These are phyloP conservation scores for Drosophila meridionalis DNA, from an alignment of 2,888 invertebrate species.

Conservation along the genomic window DNA sequence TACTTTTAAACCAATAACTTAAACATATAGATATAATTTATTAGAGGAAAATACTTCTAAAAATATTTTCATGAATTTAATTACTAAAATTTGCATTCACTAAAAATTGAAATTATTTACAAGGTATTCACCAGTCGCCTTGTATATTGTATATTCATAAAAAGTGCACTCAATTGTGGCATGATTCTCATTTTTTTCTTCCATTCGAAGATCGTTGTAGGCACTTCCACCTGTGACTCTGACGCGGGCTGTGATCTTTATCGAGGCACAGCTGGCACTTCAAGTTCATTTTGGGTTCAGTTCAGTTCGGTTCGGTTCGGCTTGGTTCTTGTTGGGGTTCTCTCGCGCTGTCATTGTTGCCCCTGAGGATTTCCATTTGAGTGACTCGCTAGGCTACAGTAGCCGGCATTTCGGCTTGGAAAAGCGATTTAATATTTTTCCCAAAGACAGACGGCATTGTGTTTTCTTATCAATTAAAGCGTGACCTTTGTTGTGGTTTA, in stretches of 20 bases:
- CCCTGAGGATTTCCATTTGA: constrained; percentile 63
- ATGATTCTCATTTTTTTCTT: constrained; percentile 59
- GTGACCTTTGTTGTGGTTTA: constrained; percentile 81
- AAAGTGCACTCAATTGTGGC: constrained; percentile 75
- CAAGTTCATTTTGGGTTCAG: constrained; percentile 56
- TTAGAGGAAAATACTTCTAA: neutral
- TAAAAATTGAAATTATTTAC: neutral
- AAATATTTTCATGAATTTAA: neutral
- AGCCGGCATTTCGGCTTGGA: constrained; percentile 39
- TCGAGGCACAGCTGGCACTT: constrained; percentile 68
- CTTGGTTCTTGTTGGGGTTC: constrained; percentile 17
- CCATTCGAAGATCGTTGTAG: constrained; percentile 16
- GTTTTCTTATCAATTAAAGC: constrained; percentile 77
- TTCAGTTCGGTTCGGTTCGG: constrained; percentile 24
- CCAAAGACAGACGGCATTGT: constrained; percentile 36
- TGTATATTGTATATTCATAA: constrained; percentile 1
- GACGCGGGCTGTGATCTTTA: constrained; percentile 73
- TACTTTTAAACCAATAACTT: neutral
- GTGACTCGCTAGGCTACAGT: constrained; percentile 50
- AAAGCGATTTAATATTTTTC: constrained; percentile 28
- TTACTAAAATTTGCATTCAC: neutral
- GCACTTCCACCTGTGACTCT: constrained; percentile 56
- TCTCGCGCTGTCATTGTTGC: constrained; percentile 53
- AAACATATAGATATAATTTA: neutral
- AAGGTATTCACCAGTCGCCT: constrained; percentile 34